Percentiles rank a stretch among this genome's conserved stretches.
Evolutionary conservation across 2,113 vertebrate species (phyloP).

Genomic region (Pachypanchax playfairii): DNA sequence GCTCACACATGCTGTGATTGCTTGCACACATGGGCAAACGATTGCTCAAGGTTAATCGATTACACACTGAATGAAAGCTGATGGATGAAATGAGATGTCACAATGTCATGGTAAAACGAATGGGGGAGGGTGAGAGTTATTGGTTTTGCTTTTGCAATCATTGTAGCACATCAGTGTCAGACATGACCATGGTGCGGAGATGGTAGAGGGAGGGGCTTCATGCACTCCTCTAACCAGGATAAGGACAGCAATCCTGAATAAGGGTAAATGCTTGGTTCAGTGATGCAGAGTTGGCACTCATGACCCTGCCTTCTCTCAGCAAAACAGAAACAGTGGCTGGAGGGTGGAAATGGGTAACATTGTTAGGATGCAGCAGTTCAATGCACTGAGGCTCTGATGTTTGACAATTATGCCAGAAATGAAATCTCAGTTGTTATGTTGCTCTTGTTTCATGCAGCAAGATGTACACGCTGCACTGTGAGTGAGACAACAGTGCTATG

Average conservation of each 20-base stretch:
- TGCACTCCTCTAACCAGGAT: slow-evolving; percentile 60
- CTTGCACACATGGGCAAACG: slow-evolving; percentile 47
- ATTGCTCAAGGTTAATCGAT: slow-evolving; percentile 61
- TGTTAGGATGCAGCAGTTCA: slow-evolving; percentile 55
- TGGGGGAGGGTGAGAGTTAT: slow-evolving; percentile 36
- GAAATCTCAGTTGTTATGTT: slow-evolving; percentile 45
- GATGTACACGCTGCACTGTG: slow-evolving; percentile 23
- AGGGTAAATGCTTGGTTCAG: slow-evolving; percentile 46
- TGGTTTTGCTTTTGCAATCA: slow-evolving; percentile 77
- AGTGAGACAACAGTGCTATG: slow-evolving; percentile 15
- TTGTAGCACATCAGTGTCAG: slow-evolving; percentile 74
- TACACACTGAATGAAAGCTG: slow-evolving; percentile 45
- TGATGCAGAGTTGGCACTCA: slow-evolving; percentile 26
- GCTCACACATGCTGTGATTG: slow-evolving; percentile 21
- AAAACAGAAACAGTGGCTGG: slow-evolving; percentile 76
- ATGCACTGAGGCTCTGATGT: slow-evolving; percentile 10
- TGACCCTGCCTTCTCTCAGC: slow-evolving; percentile 55
- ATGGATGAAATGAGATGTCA: slow-evolving; percentile 59
- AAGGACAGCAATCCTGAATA: slow-evolving; percentile 28
- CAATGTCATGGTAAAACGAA: slow-evolving; percentile 35
- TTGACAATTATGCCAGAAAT: slow-evolving; percentile 24
- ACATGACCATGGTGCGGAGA: slow-evolving; percentile 64
- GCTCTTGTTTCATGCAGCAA: slow-evolving; percentile 55
- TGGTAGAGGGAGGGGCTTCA: slow-evolving; percentile 47
- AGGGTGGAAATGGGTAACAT: slow-evolving; percentile 59